Percentiles rank a stretch among this genome's conserved stretches.
Evolutionary conservation across 2,888 invertebrate species (phyloP).

Genomic region (Amiota mariae): DNA sequence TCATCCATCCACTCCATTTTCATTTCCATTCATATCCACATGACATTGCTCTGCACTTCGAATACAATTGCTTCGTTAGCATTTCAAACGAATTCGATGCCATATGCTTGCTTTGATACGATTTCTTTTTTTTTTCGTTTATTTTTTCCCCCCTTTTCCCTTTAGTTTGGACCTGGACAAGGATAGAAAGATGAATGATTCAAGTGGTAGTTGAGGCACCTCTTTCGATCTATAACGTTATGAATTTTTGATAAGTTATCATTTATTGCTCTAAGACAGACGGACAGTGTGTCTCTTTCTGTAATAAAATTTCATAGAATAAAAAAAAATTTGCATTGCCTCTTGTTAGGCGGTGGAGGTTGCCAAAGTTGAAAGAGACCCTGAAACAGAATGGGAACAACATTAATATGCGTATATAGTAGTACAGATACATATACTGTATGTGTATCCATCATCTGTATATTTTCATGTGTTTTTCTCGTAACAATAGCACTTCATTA

Average conservation of each 20-base stretch:
- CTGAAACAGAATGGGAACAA: constrained; percentile 53
- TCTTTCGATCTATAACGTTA: constrained; percentile 4
- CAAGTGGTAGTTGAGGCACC: not conserved
- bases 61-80: constrained; percentile 63
- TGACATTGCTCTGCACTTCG: constrained; percentile 22
- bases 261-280: not conserved
- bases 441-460: too few species aligned
- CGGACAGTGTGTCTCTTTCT: not conserved
- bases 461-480: not conserved
- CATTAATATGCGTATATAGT: constrained; percentile 48
- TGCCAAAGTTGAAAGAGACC: constrained; percentile 15
- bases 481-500: constrained; percentile 65
- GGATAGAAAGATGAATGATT: not conserved
- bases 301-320: not conserved
- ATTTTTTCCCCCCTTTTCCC: too few species aligned
- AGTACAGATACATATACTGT: too few species aligned
- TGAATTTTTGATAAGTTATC: constrained; percentile 18
- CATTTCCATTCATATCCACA: not conserved
- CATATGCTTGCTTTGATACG: not conserved
- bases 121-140: not conserved
- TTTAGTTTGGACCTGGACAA: not conserved
- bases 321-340: constrained; percentile 49
- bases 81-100: constrained; percentile 45
- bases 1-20: not conserved
- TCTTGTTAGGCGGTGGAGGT: constrained; percentile 48